phyloP scores from a whole-genome alignment of 2,113 vertebrate species.

The Xiphophorus maculatus region DNA sequence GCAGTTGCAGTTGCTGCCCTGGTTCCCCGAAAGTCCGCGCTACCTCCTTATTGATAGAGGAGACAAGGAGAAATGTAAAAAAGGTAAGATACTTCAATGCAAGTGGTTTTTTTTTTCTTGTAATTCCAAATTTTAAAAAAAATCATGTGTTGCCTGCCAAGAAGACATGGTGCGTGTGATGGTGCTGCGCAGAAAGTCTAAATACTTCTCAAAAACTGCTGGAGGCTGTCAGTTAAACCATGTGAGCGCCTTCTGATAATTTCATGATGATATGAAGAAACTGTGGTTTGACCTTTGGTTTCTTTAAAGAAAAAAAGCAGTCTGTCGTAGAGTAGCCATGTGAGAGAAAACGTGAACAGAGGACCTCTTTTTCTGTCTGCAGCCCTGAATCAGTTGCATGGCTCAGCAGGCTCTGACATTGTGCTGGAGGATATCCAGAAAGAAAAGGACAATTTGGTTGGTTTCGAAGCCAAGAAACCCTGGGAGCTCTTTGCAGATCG shows the following conservation, averaged over 20 bases:
- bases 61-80: slow-evolving; percentile 76
- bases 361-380: slow-evolving; percentile 18
- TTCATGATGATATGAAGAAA: background rate
- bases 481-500: slow-evolving; percentile 84
- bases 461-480: slow-evolving; percentile 80
- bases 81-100: slow-evolving; percentile 74
- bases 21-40: slow-evolving; percentile 91
- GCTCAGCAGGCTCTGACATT: slow-evolving; percentile 52
- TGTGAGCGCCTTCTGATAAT: slow-evolving; percentile 32
- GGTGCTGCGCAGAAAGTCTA: background rate
- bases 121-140: background rate
- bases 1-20: slow-evolving; percentile 86
- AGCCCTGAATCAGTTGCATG: slow-evolving; percentile 85
- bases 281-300: background rate
- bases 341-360: background rate
- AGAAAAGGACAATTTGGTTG: slow-evolving; percentile 72
- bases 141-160: no score
- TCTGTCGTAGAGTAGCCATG: slow-evolving; percentile 3
- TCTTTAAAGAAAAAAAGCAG: background rate
- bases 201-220: slow-evolving; percentile 3
- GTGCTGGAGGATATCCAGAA: slow-evolving; percentile 85
- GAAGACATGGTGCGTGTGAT: background rate
- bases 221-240: slow-evolving; percentile 9
- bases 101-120: background rate
- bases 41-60: slow-evolving; percentile 86